Conservation (phyloP, 2,888 invertebrate species). For the Danaus chrysippus region DNA sequence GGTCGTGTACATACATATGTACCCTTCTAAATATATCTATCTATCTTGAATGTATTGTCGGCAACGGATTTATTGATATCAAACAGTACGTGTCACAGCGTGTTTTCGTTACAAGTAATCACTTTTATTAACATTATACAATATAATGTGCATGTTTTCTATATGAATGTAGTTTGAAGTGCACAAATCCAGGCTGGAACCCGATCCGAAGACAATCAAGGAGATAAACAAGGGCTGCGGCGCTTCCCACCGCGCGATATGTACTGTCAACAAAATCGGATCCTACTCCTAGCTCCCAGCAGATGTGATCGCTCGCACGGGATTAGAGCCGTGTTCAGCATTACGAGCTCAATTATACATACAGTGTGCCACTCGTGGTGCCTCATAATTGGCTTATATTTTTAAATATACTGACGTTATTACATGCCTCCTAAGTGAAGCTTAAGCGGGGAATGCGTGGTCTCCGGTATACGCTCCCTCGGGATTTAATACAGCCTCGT, state of each 20-base stretch:
- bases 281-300: conserved; percentile 23
- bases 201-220: conserved; percentile 9
- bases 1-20: neutral
- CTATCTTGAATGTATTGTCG: neutral
- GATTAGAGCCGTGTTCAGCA: conserved; percentile 32
- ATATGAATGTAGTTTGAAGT: too few species aligned
- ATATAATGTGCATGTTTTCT: too few species aligned
- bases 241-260: conserved; percentile 37
- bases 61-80: too few species aligned
- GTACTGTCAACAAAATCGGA: conserved; percentile 36
- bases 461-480: too few species aligned
- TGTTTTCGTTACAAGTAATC: too few species aligned
- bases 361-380: conserved; percentile 4
- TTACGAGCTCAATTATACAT: conserved; percentile 23
- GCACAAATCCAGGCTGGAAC: neutral
- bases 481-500: too few species aligned
- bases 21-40: neutral
- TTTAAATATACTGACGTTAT: neutral
- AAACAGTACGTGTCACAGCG: too few species aligned
- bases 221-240: conserved; percentile 31
- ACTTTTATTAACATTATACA: too few species aligned
- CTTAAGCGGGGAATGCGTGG: too few species aligned
- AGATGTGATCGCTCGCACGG: conserved; percentile 33
- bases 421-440: neutral
- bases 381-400: conserved; percentile 5